Conservation (phyloP, 1,140 invertebrate genomes). For the Vanessa atalanta region DNA sequence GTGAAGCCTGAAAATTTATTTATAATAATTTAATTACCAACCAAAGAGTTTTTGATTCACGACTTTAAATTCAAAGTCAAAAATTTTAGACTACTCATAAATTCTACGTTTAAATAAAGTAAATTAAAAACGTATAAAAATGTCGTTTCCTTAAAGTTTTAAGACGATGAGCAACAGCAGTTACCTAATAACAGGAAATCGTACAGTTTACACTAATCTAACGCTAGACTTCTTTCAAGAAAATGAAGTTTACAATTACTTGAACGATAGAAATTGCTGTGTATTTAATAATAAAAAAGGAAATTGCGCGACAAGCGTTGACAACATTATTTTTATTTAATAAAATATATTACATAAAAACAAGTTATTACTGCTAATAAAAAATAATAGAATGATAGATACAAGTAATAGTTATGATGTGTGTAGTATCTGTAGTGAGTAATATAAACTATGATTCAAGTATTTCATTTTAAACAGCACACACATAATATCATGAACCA, state of each 20-base stretch:
- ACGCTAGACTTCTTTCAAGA: conserved; percentile 27
- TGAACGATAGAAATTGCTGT: conserved; percentile 25
- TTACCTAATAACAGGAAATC: conserved; percentile 46
- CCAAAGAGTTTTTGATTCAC: too few relatives aligned
- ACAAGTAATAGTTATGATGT: too few relatives aligned
- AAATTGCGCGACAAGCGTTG: neutral
- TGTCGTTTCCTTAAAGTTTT: neutral
- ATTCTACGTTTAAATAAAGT: too few relatives aligned
- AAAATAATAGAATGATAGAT: too few relatives aligned
- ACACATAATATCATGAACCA: too few relatives aligned
- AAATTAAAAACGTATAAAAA: neutral
- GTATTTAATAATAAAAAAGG: conserved; percentile 5
- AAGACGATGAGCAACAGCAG: neutral
- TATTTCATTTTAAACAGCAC: too few relatives aligned
- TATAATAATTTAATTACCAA: too few relatives aligned
- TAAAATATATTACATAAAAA: neutral
- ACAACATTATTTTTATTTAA: neutral
- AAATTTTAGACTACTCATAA: neutral
- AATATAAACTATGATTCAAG: too few relatives aligned
- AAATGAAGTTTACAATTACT: conserved; percentile 13
- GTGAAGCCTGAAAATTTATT: too few relatives aligned
- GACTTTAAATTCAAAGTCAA: neutral
- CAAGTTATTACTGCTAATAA: too few relatives aligned
- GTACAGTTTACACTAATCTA: conserved; percentile 28
- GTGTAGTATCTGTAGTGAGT: too few relatives aligned